Evolutionary conservation across 2,113 vertebrate genomes (phyloP).

Genomic region (Periophthalmus modestus): DNA sequence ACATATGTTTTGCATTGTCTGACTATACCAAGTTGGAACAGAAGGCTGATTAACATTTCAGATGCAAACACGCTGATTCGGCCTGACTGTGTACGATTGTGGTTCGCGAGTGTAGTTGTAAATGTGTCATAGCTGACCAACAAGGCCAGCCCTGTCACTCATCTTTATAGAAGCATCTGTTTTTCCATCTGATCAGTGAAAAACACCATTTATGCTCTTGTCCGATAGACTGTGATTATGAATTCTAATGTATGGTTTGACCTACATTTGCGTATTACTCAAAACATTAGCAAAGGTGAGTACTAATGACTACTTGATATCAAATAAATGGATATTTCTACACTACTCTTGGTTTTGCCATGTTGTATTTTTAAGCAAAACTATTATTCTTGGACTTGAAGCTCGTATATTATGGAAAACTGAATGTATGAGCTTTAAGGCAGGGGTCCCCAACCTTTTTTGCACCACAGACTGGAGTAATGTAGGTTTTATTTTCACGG

Average conservation of each 20-base stretch:
- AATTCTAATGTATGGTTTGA: background rate
- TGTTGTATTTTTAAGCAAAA: too few species aligned
- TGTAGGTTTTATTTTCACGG: too few species aligned
- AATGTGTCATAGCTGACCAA: conserved; percentile 52
- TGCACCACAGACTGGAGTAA: too few species aligned
- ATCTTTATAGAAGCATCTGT: conserved; percentile 54
- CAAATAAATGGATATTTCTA: too few species aligned
- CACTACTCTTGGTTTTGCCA: too few species aligned
- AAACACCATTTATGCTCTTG: conserved; percentile 2
- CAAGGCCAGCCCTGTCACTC: conserved; percentile 42
- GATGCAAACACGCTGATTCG: conserved; percentile 38
- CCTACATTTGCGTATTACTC: background rate
- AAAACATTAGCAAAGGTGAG: too few species aligned
- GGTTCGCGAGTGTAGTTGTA: conserved; percentile 5
- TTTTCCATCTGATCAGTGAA: conserved; percentile 57
- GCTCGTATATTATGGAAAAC: too few species aligned
- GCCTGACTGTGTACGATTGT: conserved; percentile 1
- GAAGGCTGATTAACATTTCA: conserved; percentile 44
- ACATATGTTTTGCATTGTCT: conserved; percentile 25
- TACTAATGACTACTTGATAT: too few species aligned
- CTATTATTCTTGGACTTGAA: background rate
- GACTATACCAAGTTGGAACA: conserved; percentile 21
- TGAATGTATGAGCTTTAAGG: too few species aligned
- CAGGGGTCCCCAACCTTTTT: too few species aligned
- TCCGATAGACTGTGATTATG: conserved; percentile 14